These are phyloP conservation scores for Lacerta viridis DNA, from an alignment of 2,797 vertebrate species.

Conservation along the genomic window DNA sequence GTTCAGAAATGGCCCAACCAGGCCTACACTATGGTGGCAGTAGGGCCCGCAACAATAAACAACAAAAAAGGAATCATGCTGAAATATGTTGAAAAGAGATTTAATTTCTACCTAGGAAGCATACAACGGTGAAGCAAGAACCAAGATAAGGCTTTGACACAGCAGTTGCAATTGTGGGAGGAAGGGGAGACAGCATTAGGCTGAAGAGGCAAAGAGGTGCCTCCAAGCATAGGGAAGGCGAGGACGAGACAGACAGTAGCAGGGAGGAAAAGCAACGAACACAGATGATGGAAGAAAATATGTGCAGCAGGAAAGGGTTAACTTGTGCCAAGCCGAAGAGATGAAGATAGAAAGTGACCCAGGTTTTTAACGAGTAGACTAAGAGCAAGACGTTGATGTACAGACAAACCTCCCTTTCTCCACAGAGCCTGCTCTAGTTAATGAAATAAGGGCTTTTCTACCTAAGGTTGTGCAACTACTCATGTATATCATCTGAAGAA, in stretches of 20 bases:
- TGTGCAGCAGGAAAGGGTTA: background rate
- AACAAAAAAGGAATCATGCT: background rate
- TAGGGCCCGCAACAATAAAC: too few species aligned
- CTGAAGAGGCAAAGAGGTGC: too few species aligned
- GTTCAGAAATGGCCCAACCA: background rate
- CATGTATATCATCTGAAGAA: background rate
- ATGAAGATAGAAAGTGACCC: background rate
- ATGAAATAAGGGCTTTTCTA: background rate
- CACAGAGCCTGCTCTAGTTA: background rate
- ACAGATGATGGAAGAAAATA: background rate
- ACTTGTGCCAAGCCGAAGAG: background rate
- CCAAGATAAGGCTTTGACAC: background rate
- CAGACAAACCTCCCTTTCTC: background rate
- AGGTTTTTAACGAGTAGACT: background rate
- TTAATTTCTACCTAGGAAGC: background rate
- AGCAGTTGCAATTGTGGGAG: background rate
- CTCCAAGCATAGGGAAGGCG: background rate
- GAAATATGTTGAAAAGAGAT: background rate
- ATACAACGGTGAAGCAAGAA: background rate
- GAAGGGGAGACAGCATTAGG: background rate
- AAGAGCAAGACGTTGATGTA: background rate
- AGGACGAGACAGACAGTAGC: background rate
- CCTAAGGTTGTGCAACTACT: background rate
- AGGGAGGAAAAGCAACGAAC: background rate
- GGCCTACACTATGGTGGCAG: background rate